Conservation (phyloP, 2,797 vertebrate species). For the Molothrus ater region DNA sequence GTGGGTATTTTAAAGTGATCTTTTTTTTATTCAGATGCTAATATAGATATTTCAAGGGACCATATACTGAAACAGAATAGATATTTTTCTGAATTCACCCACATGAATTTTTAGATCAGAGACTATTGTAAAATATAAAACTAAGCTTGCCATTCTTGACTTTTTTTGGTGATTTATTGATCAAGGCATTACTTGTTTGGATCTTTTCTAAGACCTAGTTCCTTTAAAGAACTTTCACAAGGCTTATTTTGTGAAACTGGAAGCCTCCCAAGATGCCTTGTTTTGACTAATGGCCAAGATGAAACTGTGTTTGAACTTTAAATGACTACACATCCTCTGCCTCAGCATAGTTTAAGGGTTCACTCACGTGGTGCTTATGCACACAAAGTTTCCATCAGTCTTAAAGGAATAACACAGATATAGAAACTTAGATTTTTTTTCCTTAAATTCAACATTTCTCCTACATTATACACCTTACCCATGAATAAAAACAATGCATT, state of each 20-base stretch:
- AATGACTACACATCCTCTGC: background rate
- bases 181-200: background rate
- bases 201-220: background rate
- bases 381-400: background rate
- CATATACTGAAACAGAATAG: background rate
- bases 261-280: background rate
- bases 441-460: background rate
- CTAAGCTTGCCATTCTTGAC: background rate
- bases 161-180: conserved; percentile 14
- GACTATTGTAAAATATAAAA: background rate
- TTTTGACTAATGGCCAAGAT: conserved; percentile 23
- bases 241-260: background rate
- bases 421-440: background rate
- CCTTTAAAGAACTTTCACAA: background rate
- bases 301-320: conserved; percentile 7
- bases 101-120: background rate
- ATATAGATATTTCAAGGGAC: background rate
- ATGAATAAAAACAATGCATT: background rate
- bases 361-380: background rate
- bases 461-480: background rate
- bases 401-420: background rate
- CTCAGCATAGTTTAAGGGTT: background rate
- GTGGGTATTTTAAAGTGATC: fast-evolving
- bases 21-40: background rate
- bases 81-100: background rate